These are phyloP conservation scores for Diaprepes abbreviatus DNA, from an alignment of 2,888 invertebrate species.

Conservation along the genomic window DNA sequence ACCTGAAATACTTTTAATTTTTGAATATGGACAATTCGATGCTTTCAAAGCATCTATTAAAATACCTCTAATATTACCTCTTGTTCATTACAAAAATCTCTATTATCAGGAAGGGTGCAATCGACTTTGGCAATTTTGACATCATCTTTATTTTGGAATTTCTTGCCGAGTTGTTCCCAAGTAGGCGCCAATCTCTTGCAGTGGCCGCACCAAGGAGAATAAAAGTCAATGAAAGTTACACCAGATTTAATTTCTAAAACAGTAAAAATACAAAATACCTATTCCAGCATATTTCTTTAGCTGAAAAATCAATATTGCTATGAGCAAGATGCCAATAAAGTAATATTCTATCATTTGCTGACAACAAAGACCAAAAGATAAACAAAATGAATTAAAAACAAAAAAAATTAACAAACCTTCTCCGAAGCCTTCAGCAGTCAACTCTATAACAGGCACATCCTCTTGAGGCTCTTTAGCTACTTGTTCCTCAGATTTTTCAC, in stretches of 20 bases:
- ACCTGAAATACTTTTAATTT: no score
- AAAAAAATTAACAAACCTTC: constrained; percentile 68
- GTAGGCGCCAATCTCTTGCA: constrained; percentile 88
- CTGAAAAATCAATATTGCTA: no score
- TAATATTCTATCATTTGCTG: no score
- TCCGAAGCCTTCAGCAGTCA: constrained; percentile 81
- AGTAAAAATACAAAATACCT: no score
- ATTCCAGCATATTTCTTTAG: no score
- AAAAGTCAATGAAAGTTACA: constrained; percentile 87
- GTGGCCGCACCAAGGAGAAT: constrained; percentile 93
- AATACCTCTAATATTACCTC: constrained; percentile 75
- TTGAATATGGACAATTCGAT: no score
- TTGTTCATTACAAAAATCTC: constrained; percentile 81
- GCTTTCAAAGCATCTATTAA: no score
- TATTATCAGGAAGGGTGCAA: constrained; percentile 80
- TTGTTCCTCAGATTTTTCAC: constrained; percentile 50
- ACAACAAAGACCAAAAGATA: no score
- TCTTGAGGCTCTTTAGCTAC: constrained; percentile 50
- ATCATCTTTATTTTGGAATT: constrained; percentile 73
- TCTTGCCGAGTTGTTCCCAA: constrained; percentile 86
- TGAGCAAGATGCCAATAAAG: no score
- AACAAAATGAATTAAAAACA: no score
- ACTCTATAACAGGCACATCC: constrained; percentile 57
- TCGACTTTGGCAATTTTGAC: constrained; percentile 87
- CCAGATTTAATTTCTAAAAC: constrained; percentile 73